Conservation (phyloP, 2,888 invertebrate species). For the Tyria jacobaeae region DNA sequence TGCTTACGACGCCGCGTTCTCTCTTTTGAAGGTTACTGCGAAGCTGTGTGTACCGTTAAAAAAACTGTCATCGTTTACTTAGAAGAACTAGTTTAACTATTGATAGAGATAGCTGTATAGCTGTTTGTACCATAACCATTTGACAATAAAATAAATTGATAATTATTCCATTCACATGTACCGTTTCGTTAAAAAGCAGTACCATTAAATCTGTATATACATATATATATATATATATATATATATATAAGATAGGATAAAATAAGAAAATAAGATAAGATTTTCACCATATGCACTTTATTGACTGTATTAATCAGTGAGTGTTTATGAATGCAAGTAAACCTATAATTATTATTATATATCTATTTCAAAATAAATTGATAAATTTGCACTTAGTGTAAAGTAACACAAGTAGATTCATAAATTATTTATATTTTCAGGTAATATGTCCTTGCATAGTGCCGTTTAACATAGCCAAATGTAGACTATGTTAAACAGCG, state of each 20-base stretch:
- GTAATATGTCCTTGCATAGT: no score
- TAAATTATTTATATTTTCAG: not conserved
- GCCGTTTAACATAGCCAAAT: no score
- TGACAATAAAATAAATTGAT: not conserved
- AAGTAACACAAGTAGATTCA: not conserved
- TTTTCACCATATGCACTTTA: no score
- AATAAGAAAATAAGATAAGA: no score
- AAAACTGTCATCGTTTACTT: slow-evolving; percentile 72
- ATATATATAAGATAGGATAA: no score
- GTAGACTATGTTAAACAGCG: not conserved
- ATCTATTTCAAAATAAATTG: not conserved
- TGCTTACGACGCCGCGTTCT: slow-evolving; percentile 81
- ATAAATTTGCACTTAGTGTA: not conserved
- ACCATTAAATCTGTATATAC: no score
- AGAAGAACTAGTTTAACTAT: not conserved
- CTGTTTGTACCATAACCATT: no score
- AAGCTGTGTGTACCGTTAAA: slow-evolving; percentile 78
- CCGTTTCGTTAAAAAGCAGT: not conserved
- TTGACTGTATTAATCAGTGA: no score
- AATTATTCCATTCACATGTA: not conserved
- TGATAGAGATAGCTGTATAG: not conserved
- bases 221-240: no score
- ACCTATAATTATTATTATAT: no score
- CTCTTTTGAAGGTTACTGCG: slow-evolving; percentile 82
- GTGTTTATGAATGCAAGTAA: no score